A percentile compares a stretch with the other conserved stretches of the same genome.
Evolutionary conservation across 2,113 vertebrate species (phyloP).

Genomic region (Coturnix japonica): DNA sequence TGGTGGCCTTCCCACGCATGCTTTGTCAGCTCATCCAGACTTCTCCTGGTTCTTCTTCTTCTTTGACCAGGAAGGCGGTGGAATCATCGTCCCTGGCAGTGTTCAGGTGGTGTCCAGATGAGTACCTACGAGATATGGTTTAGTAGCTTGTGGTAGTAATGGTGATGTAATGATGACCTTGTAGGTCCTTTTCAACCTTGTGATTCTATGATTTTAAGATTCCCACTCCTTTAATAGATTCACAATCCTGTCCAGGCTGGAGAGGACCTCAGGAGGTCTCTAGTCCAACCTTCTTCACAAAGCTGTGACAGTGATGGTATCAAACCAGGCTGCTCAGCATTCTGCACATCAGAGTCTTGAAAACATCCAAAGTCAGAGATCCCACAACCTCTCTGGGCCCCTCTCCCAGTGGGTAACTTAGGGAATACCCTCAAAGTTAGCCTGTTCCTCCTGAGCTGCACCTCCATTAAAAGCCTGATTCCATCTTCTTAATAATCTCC

Average conservation of each 20-base stretch:
- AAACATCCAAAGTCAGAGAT: background rate
- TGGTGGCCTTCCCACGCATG: background rate
- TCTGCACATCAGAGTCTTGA: background rate
- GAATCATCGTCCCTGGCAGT: too few relatives aligned
- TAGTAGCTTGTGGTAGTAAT: too few relatives aligned
- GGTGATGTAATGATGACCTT: too few relatives aligned
- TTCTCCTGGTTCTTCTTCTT: background rate
- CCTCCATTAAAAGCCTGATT: background rate
- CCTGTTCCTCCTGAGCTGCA: too few relatives aligned
- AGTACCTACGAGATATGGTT: too few relatives aligned
- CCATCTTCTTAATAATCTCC: background rate
- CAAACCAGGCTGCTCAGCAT: background rate
- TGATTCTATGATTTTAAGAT: too few relatives aligned
- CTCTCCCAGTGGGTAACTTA: background rate
- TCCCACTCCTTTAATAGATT: fast-evolving
- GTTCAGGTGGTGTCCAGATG: too few relatives aligned
- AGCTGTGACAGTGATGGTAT: fast-evolving
- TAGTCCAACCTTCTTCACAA: background rate
- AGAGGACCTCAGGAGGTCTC: background rate
- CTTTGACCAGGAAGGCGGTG: too few relatives aligned
- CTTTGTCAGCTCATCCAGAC: background rate
- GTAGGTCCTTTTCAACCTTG: too few relatives aligned
- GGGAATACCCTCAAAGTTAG: background rate
- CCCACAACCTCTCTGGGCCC: background rate
- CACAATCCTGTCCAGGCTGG: background rate